A percentile compares a stretch with the other conserved stretches of the same genome.
Evolutionary conservation across 37 sponge, comb jelly and placozoan genomes (phyloP).

Genomic region (Cliona cf. orientalis): DNA sequence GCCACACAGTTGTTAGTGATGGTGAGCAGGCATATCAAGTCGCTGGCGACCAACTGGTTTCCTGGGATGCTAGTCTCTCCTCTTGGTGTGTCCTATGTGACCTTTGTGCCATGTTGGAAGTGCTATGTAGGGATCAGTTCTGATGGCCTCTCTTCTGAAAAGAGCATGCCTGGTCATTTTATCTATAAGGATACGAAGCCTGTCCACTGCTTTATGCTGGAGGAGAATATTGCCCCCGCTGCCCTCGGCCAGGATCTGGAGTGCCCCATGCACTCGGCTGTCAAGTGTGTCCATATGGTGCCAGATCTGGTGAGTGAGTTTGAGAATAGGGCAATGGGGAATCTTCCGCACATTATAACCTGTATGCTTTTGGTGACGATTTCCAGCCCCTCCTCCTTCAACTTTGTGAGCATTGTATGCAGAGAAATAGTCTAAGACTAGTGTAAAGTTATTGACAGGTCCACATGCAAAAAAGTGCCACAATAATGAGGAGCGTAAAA

Average conservation of each 20-base stretch:
- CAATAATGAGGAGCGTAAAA: too few relatives aligned
- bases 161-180: not conserved
- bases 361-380: too few relatives aligned
- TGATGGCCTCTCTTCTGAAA: not conserved
- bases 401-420: too few relatives aligned
- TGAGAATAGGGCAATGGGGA: not conserved
- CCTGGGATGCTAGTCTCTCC: constrained; percentile 43
- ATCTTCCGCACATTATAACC: too few relatives aligned
- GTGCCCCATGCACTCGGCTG: constrained; percentile 36
- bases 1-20: constrained; percentile 59
- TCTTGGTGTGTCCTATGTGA: too few relatives aligned
- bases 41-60: constrained; percentile 66
- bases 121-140: constrained; percentile 15
- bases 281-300: constrained; percentile 17
- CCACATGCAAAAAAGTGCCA: too few relatives aligned
- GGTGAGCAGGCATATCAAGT: constrained; percentile 53
- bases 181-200: not conserved
- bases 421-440: too few relatives aligned
- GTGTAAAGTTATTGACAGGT: too few relatives aligned
- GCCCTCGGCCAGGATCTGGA: not conserved
- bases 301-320: constrained; percentile 59
- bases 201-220: constrained; percentile 29
- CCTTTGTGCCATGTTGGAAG: constrained; percentile 70
- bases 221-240: constrained; percentile 18
- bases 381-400: too few relatives aligned